Evolutionary conservation across 2,113 vertebrate species (phyloP).

Genomic region (Microcebus lehilahytsara): DNA sequence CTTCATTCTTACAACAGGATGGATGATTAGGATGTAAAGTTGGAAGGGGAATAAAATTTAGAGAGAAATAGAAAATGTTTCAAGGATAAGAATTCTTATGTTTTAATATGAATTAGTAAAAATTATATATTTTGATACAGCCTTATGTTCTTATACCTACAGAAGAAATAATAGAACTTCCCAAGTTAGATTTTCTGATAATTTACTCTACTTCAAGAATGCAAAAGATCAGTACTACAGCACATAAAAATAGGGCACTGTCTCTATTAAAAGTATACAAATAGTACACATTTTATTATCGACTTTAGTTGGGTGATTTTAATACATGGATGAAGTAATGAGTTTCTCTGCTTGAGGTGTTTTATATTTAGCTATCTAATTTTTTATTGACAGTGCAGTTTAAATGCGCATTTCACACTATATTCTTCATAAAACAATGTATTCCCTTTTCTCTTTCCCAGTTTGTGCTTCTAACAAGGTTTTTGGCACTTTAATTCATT

Average conservation of each 20-base stretch:
- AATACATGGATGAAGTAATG: not conserved
- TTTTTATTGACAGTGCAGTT: not conserved
- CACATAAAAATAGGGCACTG: not conserved
- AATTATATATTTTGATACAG: not conserved
- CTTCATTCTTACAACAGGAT: not conserved
- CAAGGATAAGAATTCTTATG: not conserved
- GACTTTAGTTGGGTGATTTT: not conserved
- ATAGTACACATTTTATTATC: not conserved
- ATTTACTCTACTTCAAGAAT: not conserved
- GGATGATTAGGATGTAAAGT: no score
- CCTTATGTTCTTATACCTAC: not conserved
- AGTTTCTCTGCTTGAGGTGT: not conserved
- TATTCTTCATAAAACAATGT: not conserved
- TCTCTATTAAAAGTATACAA: not conserved
- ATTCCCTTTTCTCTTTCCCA: not conserved
- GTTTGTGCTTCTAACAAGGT: not conserved
- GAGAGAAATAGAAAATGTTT: not conserved
- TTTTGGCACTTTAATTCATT: not conserved
- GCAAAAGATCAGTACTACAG: not conserved
- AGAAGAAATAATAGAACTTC: not conserved
- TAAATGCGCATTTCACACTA: not conserved
- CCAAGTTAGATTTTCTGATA: not conserved
- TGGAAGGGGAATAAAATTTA: not conserved
- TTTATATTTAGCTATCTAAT: not conserved
- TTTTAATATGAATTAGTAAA: not conserved